These are phyloP conservation scores for Limenitis camilla DNA, from an alignment of 2,888 invertebrate species.

Conservation along the genomic window DNA sequence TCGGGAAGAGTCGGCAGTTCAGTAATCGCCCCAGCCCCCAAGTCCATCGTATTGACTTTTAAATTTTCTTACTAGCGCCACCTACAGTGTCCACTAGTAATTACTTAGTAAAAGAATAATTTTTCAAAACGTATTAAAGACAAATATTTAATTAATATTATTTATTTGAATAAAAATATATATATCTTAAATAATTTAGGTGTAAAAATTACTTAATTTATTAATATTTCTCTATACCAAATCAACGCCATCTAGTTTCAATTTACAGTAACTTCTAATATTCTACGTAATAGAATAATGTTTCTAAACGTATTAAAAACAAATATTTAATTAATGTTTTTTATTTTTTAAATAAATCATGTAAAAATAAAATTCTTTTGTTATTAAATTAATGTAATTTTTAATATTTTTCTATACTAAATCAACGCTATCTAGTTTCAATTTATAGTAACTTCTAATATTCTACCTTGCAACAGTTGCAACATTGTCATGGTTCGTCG, in stretches of 20 bases:
- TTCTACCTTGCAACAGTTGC: conserved; percentile 11
- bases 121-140: background rate
- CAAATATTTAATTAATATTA: background rate
- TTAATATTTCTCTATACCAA: background rate
- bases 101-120: background rate
- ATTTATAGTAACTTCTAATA: background rate
- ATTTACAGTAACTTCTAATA: background rate
- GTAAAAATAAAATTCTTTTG: background rate
- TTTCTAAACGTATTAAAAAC: background rate
- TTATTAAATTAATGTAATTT: background rate
- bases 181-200: background rate
- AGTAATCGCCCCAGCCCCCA: no score
- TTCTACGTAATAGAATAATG: background rate
- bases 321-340: background rate
- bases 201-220: background rate
- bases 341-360: no score
- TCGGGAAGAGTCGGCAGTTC: conserved; percentile 31
- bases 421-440: conserved; percentile 9
- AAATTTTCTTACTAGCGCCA: conserved; percentile 26
- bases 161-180: background rate
- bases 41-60: conserved; percentile 38
- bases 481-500: no score
- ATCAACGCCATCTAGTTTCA: conserved; percentile 9
- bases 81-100: conserved; percentile 24
- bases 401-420: background rate